Evolutionary conservation across 2,888 invertebrate species (phyloP).

Genomic region (Ichneumon xanthorius): DNA sequence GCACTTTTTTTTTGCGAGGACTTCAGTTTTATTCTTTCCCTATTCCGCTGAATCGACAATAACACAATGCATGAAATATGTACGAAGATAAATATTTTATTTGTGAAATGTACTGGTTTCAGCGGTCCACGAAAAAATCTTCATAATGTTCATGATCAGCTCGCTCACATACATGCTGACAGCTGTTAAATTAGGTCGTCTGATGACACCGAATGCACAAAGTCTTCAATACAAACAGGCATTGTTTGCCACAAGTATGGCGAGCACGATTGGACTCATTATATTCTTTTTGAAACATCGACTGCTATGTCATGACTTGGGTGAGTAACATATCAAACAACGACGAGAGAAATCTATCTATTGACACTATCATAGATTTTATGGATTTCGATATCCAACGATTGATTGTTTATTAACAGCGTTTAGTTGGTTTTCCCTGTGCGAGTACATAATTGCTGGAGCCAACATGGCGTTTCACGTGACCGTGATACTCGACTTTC

Average conservation of each 20-base stretch:
- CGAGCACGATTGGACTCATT: constrained; percentile 93
- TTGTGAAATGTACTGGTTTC: constrained; percentile 76
- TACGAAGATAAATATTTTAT: not conserved
- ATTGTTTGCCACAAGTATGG: constrained; percentile 91
- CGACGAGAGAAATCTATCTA: constrained; percentile 23
- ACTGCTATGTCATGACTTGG: constrained; percentile 94
- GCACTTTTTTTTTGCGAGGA: not conserved
- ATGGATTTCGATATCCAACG: not conserved
- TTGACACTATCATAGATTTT: not conserved
- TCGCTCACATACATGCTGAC: constrained; percentile 94
- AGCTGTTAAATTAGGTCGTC: constrained; percentile 87
- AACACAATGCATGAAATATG: not conserved
- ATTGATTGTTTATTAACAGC: constrained; percentile 86
- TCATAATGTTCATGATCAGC: constrained; percentile 95
- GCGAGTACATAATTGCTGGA: constrained; percentile 96
- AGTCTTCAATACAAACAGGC: constrained; percentile 88
- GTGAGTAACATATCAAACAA: constrained; percentile 86
- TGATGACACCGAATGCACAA: constrained; percentile 83
- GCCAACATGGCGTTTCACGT: constrained; percentile 97
- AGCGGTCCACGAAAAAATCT: constrained; percentile 96
- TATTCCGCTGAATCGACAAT: not conserved
- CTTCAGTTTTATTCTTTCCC: not conserved
- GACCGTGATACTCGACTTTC: constrained; percentile 94
- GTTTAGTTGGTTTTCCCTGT: constrained; percentile 97
- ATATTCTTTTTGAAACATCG: constrained; percentile 96